Conservation (phyloP, 2,888 invertebrate genomes). For the Lacanobia oleracea region DNA sequence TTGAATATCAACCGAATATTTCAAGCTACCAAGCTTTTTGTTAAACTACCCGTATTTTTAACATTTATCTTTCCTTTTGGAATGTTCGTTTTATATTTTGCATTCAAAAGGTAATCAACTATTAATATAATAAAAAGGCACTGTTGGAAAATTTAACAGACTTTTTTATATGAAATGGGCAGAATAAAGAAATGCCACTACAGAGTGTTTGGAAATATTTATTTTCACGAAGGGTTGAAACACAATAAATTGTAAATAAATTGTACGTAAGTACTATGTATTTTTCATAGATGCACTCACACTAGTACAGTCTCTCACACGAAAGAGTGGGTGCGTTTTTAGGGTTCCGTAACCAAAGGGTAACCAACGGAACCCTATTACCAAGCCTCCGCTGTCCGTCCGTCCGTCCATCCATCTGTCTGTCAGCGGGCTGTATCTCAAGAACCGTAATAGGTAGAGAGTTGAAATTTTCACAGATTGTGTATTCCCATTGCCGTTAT, state of each 20-base stretch:
- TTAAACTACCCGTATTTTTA: slow-evolving; percentile 2
- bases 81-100: neutral
- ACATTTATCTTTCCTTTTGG: slow-evolving; percentile 1
- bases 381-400: too few relatives aligned
- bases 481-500: too few relatives aligned
- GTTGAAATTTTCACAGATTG: too few relatives aligned
- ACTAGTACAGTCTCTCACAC: neutral
- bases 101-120: neutral
- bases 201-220: slow-evolving; percentile 14
- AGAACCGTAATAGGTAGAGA: too few relatives aligned
- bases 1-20: slow-evolving; percentile 2
- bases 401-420: too few relatives aligned
- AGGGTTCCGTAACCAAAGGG: too few relatives aligned
- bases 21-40: neutral
- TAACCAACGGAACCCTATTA: too few relatives aligned
- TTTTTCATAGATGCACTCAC: neutral
- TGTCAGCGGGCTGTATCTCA: too few relatives aligned
- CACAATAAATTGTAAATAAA: slow-evolving; percentile 42
- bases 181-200: neutral
- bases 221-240: slow-evolving; percentile 4
- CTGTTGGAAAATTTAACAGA: neutral
- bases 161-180: neutral
- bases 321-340: too few relatives aligned
- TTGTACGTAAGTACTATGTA: neutral
- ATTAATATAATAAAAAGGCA: neutral